Conservation (phyloP, 2,888 invertebrate species). For the Mayetiola destructor region DNA sequence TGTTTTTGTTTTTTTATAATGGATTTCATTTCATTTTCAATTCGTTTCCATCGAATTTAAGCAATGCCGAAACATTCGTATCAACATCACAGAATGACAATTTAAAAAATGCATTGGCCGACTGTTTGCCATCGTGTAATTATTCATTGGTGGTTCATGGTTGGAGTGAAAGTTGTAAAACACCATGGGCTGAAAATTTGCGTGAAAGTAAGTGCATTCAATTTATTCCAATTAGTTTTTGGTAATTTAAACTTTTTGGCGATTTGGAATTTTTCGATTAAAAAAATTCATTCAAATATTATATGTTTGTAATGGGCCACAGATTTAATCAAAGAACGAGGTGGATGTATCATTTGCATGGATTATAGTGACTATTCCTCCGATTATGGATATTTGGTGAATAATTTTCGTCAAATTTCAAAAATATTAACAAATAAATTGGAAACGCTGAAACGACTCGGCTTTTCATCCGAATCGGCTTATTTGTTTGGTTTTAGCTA, state of each 20-base stretch:
- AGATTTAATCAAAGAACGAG: slow-evolving; percentile 29
- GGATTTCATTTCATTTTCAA: background rate
- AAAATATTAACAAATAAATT: slow-evolving; percentile 24
- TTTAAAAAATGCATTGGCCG: background rate
- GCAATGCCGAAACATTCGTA: background rate
- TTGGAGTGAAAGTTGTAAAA: slow-evolving; percentile 29
- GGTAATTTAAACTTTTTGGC: no score
- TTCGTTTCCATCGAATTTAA: background rate
- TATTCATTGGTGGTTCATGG: slow-evolving; percentile 27
- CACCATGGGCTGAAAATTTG: slow-evolving; percentile 27
- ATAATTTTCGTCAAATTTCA: slow-evolving; percentile 25
- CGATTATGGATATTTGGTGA: slow-evolving; percentile 26
- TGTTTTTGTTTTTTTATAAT: background rate
- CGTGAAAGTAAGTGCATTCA: slow-evolving; percentile 25
- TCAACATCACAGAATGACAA: background rate
- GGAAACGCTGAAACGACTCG: slow-evolving; percentile 22
- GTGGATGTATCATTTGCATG: slow-evolving; percentile 31
- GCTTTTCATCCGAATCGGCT: slow-evolving; percentile 24
- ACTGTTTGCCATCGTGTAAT: slow-evolving; percentile 23
- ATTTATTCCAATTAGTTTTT: background rate
- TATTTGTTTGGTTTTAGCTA: slow-evolving; percentile 33
- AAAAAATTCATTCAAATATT: no score
- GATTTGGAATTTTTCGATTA: no score
- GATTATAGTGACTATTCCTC: slow-evolving; percentile 26
- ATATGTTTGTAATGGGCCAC: background rate